Base-by-base conservation (phyloP, 2,888 invertebrate genomes). In the Netelia inedita region DNA sequence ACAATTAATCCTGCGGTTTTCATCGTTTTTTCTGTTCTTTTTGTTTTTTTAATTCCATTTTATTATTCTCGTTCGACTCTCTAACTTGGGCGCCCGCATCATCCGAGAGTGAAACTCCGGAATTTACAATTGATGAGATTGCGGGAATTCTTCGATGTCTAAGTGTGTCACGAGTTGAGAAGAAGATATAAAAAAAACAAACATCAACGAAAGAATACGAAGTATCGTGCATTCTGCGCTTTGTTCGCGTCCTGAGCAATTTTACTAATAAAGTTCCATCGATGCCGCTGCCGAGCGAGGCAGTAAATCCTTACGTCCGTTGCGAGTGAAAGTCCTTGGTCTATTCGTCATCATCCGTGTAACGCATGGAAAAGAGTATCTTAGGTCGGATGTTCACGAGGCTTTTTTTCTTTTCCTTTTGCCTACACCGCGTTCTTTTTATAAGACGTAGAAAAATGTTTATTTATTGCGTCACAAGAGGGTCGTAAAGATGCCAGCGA, bases 101-200 rank as follows among this genome's bases (percentile, higher is more conserved):
- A 69, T 35, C 14, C 71, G 84, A 81, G 81, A 87, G 85, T 81
- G 86, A 85, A 86, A 86, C 81, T 81, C 69, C 57, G 10, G 28
- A 46, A 43, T 63, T 23, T 55, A 69, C 50, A 74, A 83, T 80
- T 72, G 11, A 76, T 65, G 68, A 80, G 55, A 74, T 71, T 74
- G 68, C 43, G 55, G 61, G n/a, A 14, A 59, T 65, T 69, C 61
- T 28, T 28, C 16, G 41, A 19, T 50, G 46, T 21, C 19, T 53
- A 69, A 81, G 86, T 85, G 79, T 79, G 85, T 82, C 84, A 85
- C 76, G 68, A 66, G 19, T 41, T 46, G 69, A 63, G 59, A 69
- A 11, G 21, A 55, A 66, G 43, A 76, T 41, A 66, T 69, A 46
- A 69, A 16, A 50, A 46, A 28, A 61, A 6, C 11, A 66, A 50